Percentiles rank a stretch among this genome's conserved stretches.
Evolutionary conservation across 2,888 invertebrate genomes (phyloP).

Genomic region (Dinocampus coccinellae): DNA sequence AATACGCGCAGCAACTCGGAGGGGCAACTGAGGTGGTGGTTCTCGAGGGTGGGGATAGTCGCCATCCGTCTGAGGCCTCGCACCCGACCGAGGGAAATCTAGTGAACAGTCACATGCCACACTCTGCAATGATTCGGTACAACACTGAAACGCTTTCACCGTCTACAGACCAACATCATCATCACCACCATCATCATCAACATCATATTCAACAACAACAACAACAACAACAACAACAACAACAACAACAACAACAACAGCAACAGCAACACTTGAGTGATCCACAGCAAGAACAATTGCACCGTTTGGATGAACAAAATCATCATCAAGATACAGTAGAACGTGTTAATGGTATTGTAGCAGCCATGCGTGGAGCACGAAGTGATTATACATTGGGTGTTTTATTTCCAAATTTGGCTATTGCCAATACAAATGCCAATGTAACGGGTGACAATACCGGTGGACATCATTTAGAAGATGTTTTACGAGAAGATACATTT

Average conservation of each 20-base stretch:
- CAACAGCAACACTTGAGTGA: constrained; percentile 32
- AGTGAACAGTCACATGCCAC: constrained; percentile 64
- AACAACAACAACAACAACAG: constrained; percentile 42
- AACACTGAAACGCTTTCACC: constrained; percentile 62
- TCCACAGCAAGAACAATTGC: constrained; percentile 37
- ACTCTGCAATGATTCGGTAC: constrained; percentile 67
- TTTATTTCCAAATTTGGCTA: constrained; percentile 51
- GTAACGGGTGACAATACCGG: constrained; percentile 39
- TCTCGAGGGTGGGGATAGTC: constrained; percentile 65
- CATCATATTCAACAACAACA: constrained; percentile 31
- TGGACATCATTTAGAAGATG: constrained; percentile 58
- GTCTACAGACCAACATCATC: constrained; percentile 53
- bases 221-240: constrained; percentile 39
- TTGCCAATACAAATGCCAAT: constrained; percentile 9
- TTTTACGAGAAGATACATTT: constrained; percentile 58
- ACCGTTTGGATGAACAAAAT: constrained; percentile 40
- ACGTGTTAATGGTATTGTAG: constrained; percentile 54
- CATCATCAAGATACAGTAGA: constrained; percentile 50
- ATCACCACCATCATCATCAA: constrained; percentile 49
- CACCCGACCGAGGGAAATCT: constrained; percentile 61
- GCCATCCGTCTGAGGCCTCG: constrained; percentile 55
- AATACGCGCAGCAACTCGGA: constrained; percentile 56
- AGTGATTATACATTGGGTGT: constrained; percentile 54
- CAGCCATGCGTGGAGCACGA: constrained; percentile 56
- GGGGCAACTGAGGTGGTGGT: constrained; percentile 58